Evolutionary conservation across 2,797 vertebrate species (phyloP).

Genomic region (Lagorchestes hirsutus): DNA sequence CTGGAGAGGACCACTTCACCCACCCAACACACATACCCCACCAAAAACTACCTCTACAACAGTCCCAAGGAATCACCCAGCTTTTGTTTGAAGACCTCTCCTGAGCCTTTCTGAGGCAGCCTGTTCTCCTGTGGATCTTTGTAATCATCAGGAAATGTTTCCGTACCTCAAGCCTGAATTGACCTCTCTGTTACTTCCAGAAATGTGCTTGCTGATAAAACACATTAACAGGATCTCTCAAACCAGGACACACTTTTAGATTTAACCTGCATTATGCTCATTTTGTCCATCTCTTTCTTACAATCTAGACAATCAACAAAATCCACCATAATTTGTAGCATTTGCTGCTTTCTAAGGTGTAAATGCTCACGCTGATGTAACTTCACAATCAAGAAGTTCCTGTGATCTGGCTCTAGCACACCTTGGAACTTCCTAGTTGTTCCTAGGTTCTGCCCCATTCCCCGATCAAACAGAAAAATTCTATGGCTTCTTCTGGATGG

Average conservation of each 20-base stretch:
- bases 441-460: not conserved
- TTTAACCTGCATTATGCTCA: not conserved
- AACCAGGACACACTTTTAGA: not conserved
- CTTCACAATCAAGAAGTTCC: not conserved
- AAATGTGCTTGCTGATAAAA: not conserved
- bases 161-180: not conserved
- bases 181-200: not conserved
- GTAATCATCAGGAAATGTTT: not conserved
- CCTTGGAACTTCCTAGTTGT: not conserved
- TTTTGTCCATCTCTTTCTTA: not conserved
- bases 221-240: not conserved
- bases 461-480: not conserved
- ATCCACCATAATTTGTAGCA: not conserved
- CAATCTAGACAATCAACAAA: not conserved
- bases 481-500: not conserved
- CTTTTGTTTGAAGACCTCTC: not conserved
- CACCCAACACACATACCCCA: not conserved
- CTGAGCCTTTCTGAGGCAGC: not conserved
- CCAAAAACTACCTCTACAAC: not conserved
- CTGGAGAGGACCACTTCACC: not conserved
- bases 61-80: not conserved
- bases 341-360: not conserved
- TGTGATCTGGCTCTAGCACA: not conserved
- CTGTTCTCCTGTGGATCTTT: not conserved
- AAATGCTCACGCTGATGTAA: not conserved